Evolutionary conservation across 2,113 vertebrate species (phyloP).

Genomic region (Apaloderma vittatum): DNA sequence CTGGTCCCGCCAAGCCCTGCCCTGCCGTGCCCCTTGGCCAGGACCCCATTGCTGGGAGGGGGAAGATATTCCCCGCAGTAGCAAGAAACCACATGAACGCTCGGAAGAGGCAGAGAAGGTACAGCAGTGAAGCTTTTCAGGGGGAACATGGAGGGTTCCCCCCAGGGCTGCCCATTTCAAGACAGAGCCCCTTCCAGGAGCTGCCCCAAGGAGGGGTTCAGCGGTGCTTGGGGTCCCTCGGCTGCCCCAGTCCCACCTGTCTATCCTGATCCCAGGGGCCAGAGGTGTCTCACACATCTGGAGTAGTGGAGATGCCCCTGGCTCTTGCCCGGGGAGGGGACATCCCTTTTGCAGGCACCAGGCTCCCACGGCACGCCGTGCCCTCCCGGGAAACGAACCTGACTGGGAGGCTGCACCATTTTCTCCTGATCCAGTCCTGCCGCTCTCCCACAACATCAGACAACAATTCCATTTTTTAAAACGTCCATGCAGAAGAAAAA

Average conservation of each 20-base stretch:
- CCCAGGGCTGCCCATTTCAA: neutral
- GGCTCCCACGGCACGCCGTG: rapidly evolving
- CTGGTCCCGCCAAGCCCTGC: neutral
- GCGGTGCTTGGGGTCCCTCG: rapidly evolving
- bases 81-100: neutral
- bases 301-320: too few relatives aligned
- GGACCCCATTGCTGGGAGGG: rapidly evolving
- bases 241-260: neutral
- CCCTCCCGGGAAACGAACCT: neutral
- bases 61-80: neutral
- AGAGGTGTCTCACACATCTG: neutral
- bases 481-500: rapidly evolving
- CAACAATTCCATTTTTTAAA: neutral
- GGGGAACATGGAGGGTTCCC: too few relatives aligned
- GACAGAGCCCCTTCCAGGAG: neutral
- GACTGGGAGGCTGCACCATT: neutral
- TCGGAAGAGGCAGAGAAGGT: neutral
- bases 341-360: neutral
- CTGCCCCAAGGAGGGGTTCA: neutral
- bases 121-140: neutral
- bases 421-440: neutral
- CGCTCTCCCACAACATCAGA: neutral
- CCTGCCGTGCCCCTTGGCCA: too few relatives aligned
- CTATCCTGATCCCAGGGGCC: neutral
- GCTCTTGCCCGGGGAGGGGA: neutral